Conservation (phyloP, 2,797 vertebrate species). For the Pelobates cultripes region DNA sequence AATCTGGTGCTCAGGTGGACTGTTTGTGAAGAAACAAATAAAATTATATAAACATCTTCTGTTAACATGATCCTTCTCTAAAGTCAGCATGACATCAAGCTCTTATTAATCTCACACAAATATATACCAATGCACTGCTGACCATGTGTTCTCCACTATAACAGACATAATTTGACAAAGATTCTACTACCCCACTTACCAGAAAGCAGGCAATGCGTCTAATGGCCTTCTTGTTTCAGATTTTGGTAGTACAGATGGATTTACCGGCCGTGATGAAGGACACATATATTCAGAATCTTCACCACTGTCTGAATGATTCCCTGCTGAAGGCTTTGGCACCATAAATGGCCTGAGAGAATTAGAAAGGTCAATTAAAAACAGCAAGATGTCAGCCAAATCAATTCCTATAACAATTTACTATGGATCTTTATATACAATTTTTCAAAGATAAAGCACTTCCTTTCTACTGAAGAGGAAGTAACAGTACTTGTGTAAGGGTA, state of each 20-base stretch:
- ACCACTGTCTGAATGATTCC: conserved; percentile 82
- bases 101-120: no score
- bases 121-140: no score
- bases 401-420: no score
- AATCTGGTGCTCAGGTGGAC: conserved; percentile 61
- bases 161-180: not conserved
- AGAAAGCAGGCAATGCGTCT: conserved; percentile 67
- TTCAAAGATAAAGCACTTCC: no score
- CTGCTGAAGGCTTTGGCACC: conserved; percentile 73
- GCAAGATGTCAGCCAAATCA: no score
- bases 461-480: no score
- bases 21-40: not conserved
- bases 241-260: conserved; percentile 70
- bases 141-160: no score
- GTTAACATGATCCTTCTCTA: no score
- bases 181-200: conserved; percentile 60
- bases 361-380: not conserved
- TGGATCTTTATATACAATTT: no score
- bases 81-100: no score
- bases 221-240: conserved; percentile 67
- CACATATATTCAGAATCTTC: conserved; percentile 96
- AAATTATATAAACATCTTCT: no score
- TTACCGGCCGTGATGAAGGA: conserved; percentile 86
- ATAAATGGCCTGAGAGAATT: conserved; percentile 72
- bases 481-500: no score